Evolutionary conservation across 2,113 vertebrate species (phyloP).

Genomic region (Stigmatopora argus): DNA sequence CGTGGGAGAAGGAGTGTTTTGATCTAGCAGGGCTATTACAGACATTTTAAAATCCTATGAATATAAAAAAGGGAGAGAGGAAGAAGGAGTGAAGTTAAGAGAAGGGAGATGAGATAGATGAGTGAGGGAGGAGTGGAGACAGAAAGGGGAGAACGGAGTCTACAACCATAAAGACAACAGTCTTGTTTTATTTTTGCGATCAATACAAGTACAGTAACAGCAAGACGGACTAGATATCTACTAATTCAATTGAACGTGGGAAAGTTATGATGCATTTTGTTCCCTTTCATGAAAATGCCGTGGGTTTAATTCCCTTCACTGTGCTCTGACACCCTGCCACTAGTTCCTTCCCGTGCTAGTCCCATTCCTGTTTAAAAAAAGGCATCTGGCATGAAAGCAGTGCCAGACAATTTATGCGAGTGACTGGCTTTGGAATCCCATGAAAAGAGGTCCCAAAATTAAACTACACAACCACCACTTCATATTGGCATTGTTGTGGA

Average conservation of each 20-base stretch:
- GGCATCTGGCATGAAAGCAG: background rate
- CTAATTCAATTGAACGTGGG: background rate
- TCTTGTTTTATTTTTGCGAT: conserved; percentile 7
- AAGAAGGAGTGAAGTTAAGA: conserved; percentile 30
- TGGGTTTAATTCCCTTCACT: background rate
- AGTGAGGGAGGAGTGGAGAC: conserved; percentile 21
- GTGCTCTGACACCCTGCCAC: background rate
- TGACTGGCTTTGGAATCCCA: background rate
- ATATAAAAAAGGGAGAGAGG: conserved; percentile 59
- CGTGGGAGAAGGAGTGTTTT: conserved; percentile 52
- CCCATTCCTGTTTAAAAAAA: background rate
- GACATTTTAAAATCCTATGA: conserved; percentile 71
- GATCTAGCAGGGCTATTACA: conserved; percentile 67
- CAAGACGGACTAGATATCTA: no score
- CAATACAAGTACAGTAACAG: conserved; percentile 4
- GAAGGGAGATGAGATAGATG: conserved; percentile 36
- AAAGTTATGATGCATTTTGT: background rate
- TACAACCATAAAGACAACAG: conserved; percentile 13
- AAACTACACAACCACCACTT: background rate
- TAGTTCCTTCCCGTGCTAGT: background rate
- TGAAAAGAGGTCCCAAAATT: no score
- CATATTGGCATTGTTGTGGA: background rate
- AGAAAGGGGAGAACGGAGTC: conserved; percentile 3
- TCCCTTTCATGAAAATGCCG: background rate
- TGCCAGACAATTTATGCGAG: background rate